A percentile compares a stretch with the other conserved stretches of the same genome.
These are phyloP conservation scores for Eustalomyia histrio DNA, from an alignment of 2,888 invertebrate genomes.

Conservation along the genomic window DNA sequence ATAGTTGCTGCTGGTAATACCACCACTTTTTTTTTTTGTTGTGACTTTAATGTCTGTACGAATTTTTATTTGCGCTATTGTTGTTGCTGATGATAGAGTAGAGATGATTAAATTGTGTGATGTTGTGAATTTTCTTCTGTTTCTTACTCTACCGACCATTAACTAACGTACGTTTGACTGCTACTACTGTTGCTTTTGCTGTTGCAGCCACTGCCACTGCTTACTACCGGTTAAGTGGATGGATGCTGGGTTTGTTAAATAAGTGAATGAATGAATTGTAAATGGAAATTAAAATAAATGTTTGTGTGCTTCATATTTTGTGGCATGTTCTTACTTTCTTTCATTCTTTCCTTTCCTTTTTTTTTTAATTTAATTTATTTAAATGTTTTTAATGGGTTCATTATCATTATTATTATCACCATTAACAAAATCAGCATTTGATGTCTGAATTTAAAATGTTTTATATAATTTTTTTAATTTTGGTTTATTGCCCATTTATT, in stretches of 20 bases:
- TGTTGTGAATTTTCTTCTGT: not conserved
- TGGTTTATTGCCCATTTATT: not conserved
- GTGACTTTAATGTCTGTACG: not conserved
- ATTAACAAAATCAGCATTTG: not conserved
- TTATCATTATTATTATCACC: not conserved
- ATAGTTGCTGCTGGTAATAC: conserved; percentile 1
- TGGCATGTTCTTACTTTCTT: conserved; percentile 8
- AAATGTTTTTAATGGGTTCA: conserved; percentile 36
- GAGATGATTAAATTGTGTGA: conserved; percentile 4
- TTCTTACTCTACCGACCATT: not conserved
- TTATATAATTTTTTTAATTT: not conserved
- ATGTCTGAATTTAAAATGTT: not conserved
- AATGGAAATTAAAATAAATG: conserved; percentile 20
- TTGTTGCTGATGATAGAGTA: not conserved
- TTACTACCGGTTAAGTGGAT: conserved; percentile 40
- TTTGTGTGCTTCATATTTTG: conserved; percentile 14
- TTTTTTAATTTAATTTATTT: not conserved
- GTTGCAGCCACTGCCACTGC: not conserved
- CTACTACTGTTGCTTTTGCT: not conserved
- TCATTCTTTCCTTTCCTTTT: too few relatives aligned
- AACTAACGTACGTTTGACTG: not conserved
- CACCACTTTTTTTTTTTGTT: not conserved
- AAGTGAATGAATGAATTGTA: conserved; percentile 16
- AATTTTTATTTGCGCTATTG: conserved; percentile 2
- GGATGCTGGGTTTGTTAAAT: conserved; percentile 11